Evolutionary conservation across 2,888 invertebrate species (phyloP).

Genomic region (Agrochola circellaris): DNA sequence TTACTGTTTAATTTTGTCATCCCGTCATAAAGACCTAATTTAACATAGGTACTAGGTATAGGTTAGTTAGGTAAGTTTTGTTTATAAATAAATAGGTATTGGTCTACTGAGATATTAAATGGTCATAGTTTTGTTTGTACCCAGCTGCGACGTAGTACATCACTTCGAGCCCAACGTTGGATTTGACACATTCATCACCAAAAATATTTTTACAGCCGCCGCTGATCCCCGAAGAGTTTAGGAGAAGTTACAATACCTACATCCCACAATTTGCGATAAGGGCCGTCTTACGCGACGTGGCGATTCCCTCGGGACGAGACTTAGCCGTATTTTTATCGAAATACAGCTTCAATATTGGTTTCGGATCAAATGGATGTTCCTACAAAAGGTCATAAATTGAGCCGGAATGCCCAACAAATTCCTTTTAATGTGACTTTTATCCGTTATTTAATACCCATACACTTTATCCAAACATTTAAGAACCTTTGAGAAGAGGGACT

Average conservation of each 20-base stretch:
- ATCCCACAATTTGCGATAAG: slow-evolving; percentile 20
- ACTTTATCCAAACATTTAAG: slow-evolving; percentile 13
- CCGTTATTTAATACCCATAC: slow-evolving; percentile 1
- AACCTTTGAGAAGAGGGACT: neutral
- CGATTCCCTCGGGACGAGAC: slow-evolving; percentile 2
- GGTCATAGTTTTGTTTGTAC: neutral
- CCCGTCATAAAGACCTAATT: neutral
- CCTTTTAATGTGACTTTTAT: slow-evolving; percentile 19
- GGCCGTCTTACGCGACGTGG: neutral
- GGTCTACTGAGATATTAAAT: neutral
- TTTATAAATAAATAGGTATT: no score
- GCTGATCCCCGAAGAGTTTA: slow-evolving; percentile 13
- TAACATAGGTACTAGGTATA: neutral
- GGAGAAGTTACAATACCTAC: slow-evolving; percentile 23
- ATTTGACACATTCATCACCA: slow-evolving; percentile 16
- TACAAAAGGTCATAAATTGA: slow-evolving; percentile 40
- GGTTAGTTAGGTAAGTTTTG: no score
- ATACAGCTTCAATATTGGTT: slow-evolving; percentile 18
- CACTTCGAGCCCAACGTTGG: neutral
- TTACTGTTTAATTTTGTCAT: neutral
- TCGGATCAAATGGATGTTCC: slow-evolving; percentile 21
- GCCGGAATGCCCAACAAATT: slow-evolving; percentile 1
- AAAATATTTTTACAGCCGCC: slow-evolving; percentile 12
- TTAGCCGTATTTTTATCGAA: slow-evolving; percentile 33
- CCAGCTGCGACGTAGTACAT: neutral